Conservation (phyloP, 2,113 vertebrate genomes). For the Colius striatus region DNA sequence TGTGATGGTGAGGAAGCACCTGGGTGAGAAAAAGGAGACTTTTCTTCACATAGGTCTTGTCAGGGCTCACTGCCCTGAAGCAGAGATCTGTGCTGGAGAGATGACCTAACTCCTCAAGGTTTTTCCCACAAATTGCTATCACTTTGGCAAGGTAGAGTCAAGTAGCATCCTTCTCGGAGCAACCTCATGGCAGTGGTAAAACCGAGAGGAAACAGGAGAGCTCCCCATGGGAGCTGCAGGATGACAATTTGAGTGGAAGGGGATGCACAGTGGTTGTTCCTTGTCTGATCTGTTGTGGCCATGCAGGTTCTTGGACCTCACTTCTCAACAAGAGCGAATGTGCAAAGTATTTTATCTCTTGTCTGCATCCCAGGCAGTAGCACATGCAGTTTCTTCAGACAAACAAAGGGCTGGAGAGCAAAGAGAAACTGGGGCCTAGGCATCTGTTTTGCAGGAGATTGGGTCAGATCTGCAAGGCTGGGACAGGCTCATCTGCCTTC, state of each 20-base stretch:
- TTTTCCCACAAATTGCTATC: not conserved
- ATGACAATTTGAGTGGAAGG: not conserved
- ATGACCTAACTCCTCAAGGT: not conserved
- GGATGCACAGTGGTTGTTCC: accelerated
- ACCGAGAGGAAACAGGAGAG: not conserved
- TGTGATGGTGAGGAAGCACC: not conserved
- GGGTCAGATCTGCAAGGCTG: slow-evolving; percentile 3
- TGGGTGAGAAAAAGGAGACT: not conserved
- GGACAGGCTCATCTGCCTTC: slow-evolving; percentile 47
- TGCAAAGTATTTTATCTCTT: not conserved
- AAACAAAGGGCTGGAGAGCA: not conserved
- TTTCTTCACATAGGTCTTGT: not conserved
- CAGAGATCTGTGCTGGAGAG: not conserved
- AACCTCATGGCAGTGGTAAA: accelerated
- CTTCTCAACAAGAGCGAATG: not conserved
- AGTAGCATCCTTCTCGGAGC: not conserved
- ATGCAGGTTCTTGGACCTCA: not conserved
- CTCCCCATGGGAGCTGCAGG: not conserved
- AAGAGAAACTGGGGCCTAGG: not conserved
- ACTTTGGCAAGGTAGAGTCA: not conserved
- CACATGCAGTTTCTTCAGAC: not conserved
- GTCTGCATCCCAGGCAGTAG: not conserved
- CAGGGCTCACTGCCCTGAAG: not conserved
- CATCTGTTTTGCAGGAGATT: slow-evolving; percentile 8
- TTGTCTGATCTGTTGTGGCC: not conserved